Evolutionary conservation across 1,140 invertebrate genomes (phyloP).

Genomic region (Cherax quadricarinatus): DNA sequence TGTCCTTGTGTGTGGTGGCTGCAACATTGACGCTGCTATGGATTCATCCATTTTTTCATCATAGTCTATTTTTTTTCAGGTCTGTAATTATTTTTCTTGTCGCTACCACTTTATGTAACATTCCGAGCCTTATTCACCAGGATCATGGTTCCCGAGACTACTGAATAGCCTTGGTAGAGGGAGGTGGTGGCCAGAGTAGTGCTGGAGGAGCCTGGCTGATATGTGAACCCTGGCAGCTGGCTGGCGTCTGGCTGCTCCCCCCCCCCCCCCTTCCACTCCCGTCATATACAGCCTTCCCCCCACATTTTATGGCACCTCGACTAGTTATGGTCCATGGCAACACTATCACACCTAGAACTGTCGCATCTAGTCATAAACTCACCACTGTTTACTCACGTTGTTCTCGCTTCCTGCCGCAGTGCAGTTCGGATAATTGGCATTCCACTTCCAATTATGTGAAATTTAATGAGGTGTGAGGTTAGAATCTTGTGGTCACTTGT

Average conservation of each 20-base stretch:
- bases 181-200: neutral
- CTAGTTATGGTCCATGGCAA: neutral
- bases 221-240: constrained; percentile 37
- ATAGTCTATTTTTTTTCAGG: neutral
- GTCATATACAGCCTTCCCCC: neutral
- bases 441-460: neutral
- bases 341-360: neutral
- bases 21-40: too few species aligned
- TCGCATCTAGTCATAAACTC: neutral
- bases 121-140: neutral
- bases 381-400: neutral
- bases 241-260: constrained; percentile 27
- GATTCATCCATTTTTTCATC: too few species aligned
- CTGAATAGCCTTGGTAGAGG: too few species aligned
- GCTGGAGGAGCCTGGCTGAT: neutral
- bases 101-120: neutral
- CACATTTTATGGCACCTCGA: neutral
- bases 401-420: neutral
- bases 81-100: neutral
- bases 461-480: neutral
- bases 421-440: neutral
- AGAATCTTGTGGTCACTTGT: neutral
- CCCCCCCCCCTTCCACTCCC: neutral
- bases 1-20: neutral
- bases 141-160: too few species aligned